Percentiles rank a stretch among this genome's conserved stretches.
These are phyloP conservation scores for Balearica regulorum DNA, from an alignment of 2,797 vertebrate genomes.

Conservation along the genomic window DNA sequence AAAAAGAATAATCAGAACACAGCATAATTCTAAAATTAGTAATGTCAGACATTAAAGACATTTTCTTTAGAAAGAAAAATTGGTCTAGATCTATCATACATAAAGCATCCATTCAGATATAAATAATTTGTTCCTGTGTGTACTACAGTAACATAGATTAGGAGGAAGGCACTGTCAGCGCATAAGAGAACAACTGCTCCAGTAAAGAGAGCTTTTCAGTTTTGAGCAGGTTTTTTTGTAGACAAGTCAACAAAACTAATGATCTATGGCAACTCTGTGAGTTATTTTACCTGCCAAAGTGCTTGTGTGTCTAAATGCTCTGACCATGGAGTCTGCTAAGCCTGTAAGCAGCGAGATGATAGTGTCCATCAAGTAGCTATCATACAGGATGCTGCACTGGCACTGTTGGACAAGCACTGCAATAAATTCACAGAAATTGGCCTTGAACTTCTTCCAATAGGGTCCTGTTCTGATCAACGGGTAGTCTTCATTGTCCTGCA, in stretches of 20 bases:
- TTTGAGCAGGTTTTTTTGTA: background rate
- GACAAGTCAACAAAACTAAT: background rate
- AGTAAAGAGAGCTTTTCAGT: background rate
- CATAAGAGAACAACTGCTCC: background rate
- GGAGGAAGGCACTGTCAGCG: background rate
- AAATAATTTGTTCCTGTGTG: too few relatives aligned
- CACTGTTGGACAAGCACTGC: conserved; percentile 85
- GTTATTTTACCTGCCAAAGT: conserved; percentile 85
- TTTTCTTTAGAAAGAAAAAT: background rate
- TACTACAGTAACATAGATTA: background rate
- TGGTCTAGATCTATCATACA: background rate
- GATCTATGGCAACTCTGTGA: background rate
- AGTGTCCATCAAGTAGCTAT: conserved; percentile 86
- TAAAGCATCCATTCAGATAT: background rate
- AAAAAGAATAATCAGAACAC: background rate
- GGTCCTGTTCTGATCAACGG: conserved; percentile 84
- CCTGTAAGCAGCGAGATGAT: conserved; percentile 87
- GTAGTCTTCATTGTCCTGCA: conserved; percentile 85
- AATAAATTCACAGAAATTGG: conserved; percentile 90
- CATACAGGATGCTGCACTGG: conserved; percentile 85
- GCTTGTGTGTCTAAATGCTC: conserved; percentile 91
- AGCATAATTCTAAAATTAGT: background rate
- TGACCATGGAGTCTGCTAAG: conserved; percentile 83
- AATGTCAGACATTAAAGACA: background rate
- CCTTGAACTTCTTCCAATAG: conserved; percentile 88